Conservation (phyloP, 2,888 invertebrate genomes). For the Melanostoma scalare region DNA sequence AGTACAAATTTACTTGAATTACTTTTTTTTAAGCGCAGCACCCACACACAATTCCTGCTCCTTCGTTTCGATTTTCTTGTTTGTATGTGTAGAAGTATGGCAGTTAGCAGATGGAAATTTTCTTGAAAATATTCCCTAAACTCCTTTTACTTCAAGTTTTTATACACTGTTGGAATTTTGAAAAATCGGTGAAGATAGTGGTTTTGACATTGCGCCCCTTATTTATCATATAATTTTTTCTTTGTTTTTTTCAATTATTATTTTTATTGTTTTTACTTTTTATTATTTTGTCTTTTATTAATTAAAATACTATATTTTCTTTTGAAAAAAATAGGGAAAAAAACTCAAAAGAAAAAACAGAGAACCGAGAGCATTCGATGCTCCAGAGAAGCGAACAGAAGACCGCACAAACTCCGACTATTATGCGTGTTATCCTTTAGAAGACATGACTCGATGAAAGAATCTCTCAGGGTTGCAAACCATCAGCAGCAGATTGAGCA, state of each 20-base stretch:
- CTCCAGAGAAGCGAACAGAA: slow-evolving; percentile 72
- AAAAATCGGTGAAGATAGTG: slow-evolving; percentile 34
- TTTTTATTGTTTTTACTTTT: slow-evolving; percentile 19
- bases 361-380: slow-evolving; percentile 72
- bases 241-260: slow-evolving; percentile 7
- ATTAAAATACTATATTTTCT: slow-evolving; percentile 60
- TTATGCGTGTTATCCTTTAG: slow-evolving; percentile 70
- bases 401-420: slow-evolving; percentile 73
- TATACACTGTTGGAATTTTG: slow-evolving; percentile 17
- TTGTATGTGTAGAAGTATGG: slow-evolving; percentile 60
- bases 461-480: slow-evolving; percentile 65
- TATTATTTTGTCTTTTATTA: slow-evolving; percentile 37
- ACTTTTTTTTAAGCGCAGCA: slow-evolving; percentile 48
- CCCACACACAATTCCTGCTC: slow-evolving; percentile 61
- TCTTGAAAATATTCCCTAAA: slow-evolving; percentile 43
- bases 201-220: slow-evolving; percentile 20
- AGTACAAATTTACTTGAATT: slow-evolving; percentile 61
- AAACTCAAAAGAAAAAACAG: slow-evolving; percentile 73
- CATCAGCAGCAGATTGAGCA: slow-evolving; percentile 58
- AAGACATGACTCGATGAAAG: slow-evolving; percentile 69
- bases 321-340: slow-evolving; percentile 68
- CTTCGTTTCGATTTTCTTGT: slow-evolving; percentile 66
- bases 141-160: slow-evolving; percentile 42
- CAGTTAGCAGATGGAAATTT: slow-evolving; percentile 68
- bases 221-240: slow-evolving; percentile 1